A percentile compares a stretch with the other conserved stretches of the same genome.
phyloP scores from a whole-genome alignment of 2,888 invertebrate genomes.

The Drosophila algonquin region DNA sequence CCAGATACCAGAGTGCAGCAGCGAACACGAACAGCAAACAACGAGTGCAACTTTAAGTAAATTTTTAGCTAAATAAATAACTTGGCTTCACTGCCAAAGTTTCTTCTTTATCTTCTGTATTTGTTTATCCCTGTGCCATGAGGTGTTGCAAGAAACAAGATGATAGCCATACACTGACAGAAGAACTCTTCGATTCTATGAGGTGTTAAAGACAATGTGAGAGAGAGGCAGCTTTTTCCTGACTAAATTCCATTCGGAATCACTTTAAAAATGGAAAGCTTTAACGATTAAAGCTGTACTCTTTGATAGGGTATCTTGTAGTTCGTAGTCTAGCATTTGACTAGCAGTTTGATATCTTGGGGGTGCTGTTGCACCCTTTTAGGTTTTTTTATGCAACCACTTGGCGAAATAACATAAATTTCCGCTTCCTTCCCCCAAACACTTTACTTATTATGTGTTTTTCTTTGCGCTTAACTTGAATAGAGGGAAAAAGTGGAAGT shows the following conservation, averaged over 20 bases:
- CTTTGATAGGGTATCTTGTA: neutral
- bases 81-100: slow-evolving; percentile 28
- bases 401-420: slow-evolving; percentile 61
- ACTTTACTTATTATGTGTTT: slow-evolving; percentile 59
- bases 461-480: slow-evolving; percentile 44
- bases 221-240: no score
- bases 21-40: slow-evolving; percentile 10
- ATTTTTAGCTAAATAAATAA: slow-evolving; percentile 57
- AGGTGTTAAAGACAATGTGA: no score
- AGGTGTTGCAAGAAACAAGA: no score
- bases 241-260: no score
- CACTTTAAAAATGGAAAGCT: no score
- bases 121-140: neutral
- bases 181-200: neutral
- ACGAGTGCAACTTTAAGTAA: slow-evolving; percentile 39
- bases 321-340: neutral
- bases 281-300: neutral
- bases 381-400: slow-evolving; percentile 33
- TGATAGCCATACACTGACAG: neutral
- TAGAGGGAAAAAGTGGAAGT: slow-evolving; percentile 22
- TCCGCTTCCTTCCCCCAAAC: slow-evolving; percentile 38
- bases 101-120: neutral
- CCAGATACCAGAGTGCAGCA: slow-evolving; percentile 18
- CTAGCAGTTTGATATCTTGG: neutral
- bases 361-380: neutral